Evolutionary conservation across 2,797 vertebrate species (phyloP).

Genomic region (Falco concolor): DNA sequence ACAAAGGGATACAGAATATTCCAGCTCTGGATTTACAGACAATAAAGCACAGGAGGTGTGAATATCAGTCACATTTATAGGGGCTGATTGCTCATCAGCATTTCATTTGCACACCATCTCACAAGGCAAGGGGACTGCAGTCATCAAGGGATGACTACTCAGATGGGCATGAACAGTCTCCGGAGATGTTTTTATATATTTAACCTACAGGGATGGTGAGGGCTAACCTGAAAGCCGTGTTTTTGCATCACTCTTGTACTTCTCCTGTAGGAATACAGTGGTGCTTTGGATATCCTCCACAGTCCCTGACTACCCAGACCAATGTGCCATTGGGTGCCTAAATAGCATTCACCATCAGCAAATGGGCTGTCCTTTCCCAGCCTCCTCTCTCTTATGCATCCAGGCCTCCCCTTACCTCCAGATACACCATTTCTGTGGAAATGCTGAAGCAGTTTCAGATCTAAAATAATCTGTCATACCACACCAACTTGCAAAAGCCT

Average conservation of each 20-base stretch:
- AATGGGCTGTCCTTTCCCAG: accelerated
- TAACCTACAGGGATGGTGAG: not conserved
- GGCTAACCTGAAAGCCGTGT: not conserved
- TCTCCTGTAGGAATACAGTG: not conserved
- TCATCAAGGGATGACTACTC: not conserved
- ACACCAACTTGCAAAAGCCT: not conserved
- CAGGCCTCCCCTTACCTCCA: not conserved
- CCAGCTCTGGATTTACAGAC: not conserved
- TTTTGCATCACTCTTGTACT: not conserved
- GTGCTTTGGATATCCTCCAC: not conserved
- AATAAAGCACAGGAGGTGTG: not conserved
- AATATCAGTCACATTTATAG: not conserved
- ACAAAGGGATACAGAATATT: not conserved
- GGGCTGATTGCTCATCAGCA: not conserved
- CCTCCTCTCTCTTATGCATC: not conserved
- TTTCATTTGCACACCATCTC: not conserved
- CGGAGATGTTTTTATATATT: not conserved
- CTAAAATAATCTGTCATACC: not conserved
- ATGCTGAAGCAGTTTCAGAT: not conserved
- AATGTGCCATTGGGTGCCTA: not conserved
- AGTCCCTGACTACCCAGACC: not conserved
- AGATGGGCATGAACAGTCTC: not conserved
- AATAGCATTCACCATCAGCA: not conserved
- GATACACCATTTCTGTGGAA: not conserved
- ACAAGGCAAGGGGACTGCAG: not conserved